Evolutionary conservation across 2,888 invertebrate species (phyloP), one percentile per base, ranked within the genome.

Genomic region (Calliscelio sp.): DNA sequence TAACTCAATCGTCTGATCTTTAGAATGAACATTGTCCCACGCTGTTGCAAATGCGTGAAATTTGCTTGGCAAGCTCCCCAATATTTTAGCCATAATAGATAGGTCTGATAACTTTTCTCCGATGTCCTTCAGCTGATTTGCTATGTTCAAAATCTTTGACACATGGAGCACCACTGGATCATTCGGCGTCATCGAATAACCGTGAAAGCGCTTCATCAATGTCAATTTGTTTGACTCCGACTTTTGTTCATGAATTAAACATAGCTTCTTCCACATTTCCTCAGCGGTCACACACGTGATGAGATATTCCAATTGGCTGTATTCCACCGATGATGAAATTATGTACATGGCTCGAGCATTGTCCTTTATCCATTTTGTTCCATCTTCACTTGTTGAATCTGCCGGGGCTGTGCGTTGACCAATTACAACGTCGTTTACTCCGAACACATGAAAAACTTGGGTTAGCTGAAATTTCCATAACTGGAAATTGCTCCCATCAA

Each of bases 161-260:
- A 73, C 57, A n/a, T 73, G 73, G 5, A n/a, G 1, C 7, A 61
- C 59, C 0, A 71, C 35, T 16, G 71, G 32, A 7, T 63, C 74
- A 25, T 20, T 51, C 22, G 25, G 2, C 3, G 4, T 41, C 55
- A 53, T 75, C 16, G 5, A 11, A 41, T 14, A 25, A 44, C 10
- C 22, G 16, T 65, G 53, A 14, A 75, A 65, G 1, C n/a, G 22
- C 20, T 41, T 65, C 44, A 63, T 63, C 10, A 63, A 25, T 18
- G 25, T 14, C 11, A 63, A 14, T 25, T 63, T 63, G 18, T 63
- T 59, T 4, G 59, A 18, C n/a, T 59, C 35, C 0, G 35, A 59
- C 11, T 59, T 59, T 14, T 59, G 35, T 44, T 44, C 59, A 14
- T 59, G 20, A 0, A 59, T 10, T 0, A 59, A 14, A 59, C 35